Percentiles rank a stretch among this genome's conserved stretches.
Evolutionary conservation across 2,888 invertebrate species (phyloP).

Genomic region (Aleiodes leptofemur): DNA sequence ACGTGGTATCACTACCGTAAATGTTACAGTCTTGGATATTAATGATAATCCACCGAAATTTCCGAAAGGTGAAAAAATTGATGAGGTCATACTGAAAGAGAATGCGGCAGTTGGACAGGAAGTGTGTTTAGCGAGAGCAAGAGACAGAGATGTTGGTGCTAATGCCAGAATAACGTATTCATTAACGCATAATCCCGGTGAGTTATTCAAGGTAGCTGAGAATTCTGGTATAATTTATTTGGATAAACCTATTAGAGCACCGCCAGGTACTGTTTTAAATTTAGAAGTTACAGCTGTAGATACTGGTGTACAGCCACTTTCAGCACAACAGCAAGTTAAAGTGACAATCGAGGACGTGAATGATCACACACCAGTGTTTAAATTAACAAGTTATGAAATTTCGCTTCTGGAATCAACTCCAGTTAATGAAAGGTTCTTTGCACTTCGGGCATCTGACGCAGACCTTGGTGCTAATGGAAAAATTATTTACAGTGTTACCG

Average conservation of each 20-base stretch:
- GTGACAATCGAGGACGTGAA: constrained; percentile 92
- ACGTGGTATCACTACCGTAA: constrained; percentile 87
- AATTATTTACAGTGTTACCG: constrained; percentile 88
- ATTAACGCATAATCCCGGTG: constrained; percentile 86
- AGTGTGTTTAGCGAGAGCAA: constrained; percentile 90
- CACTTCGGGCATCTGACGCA: constrained; percentile 91
- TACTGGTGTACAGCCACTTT: constrained; percentile 85
- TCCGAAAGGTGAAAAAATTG: constrained; percentile 81
- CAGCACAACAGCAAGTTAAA: constrained; percentile 84
- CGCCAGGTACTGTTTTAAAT: constrained; percentile 83
- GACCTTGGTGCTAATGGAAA: constrained; percentile 89
- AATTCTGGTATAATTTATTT: constrained; percentile 93
- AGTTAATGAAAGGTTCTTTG: constrained; percentile 93
- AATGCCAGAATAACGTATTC: constrained; percentile 91
- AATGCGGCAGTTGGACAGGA: constrained; percentile 96
- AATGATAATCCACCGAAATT: constrained; percentile 95
- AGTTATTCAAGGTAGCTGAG: constrained; percentile 89
- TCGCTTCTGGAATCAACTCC: constrained; percentile 92
- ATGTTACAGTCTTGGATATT: constrained; percentile 88
- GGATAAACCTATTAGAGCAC: constrained; percentile 85
- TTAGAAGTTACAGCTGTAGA: constrained; percentile 92
- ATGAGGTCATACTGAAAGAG: constrained; percentile 88
- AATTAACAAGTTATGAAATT: constrained; percentile 93
- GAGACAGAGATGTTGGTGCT: constrained; percentile 91
- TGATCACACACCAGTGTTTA: constrained; percentile 96